Conservation (phyloP, 2,888 invertebrate species). For the Pseudoips prasinana region DNA sequence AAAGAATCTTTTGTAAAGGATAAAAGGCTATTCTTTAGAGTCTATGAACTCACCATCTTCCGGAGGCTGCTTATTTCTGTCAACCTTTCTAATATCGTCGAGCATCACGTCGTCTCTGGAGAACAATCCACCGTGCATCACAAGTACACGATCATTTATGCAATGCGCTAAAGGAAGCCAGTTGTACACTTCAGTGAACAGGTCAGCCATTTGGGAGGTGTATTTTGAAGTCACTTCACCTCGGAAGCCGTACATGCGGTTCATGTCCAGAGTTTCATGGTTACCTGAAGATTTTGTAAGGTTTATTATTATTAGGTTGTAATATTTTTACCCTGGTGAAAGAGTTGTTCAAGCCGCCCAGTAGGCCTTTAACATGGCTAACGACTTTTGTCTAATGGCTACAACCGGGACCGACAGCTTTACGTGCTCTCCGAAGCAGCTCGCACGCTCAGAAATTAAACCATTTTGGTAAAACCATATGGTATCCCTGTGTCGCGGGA, state of each 20-base stretch:
- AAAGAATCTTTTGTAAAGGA: too few species aligned
- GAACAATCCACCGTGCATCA: slow-evolving; percentile 99
- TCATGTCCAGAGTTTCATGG: slow-evolving; percentile 99
- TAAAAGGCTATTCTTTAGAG: too few species aligned
- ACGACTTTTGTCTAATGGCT: too few species aligned
- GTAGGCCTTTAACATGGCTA: too few species aligned
- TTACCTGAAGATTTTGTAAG: slow-evolving; percentile 85
- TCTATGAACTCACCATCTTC: slow-evolving; percentile 90
- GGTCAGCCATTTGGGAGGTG: slow-evolving; percentile 95
- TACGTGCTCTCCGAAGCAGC: too few species aligned
- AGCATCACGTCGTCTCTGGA: slow-evolving; percentile 96
- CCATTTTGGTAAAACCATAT: too few species aligned
- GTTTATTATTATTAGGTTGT: too few species aligned
- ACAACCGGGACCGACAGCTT: too few species aligned
- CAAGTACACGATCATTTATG: slow-evolving; percentile 90
- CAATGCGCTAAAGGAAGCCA: slow-evolving; percentile 98
- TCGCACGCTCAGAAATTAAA: too few species aligned
- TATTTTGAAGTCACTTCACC: slow-evolving; percentile 99
- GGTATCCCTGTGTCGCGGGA: too few species aligned
- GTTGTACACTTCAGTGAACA: slow-evolving; percentile 99
- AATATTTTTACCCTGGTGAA: slow-evolving; percentile 6
- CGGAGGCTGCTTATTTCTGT: slow-evolving; percentile 98
- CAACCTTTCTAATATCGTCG: slow-evolving; percentile 93
- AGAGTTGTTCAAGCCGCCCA: too few species aligned
- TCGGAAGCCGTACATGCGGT: slow-evolving; percentile 99